These are phyloP conservation scores for Pipistrellus pipistrellus DNA, from an alignment of 2,797 vertebrate genomes.

Conservation along the genomic window DNA sequence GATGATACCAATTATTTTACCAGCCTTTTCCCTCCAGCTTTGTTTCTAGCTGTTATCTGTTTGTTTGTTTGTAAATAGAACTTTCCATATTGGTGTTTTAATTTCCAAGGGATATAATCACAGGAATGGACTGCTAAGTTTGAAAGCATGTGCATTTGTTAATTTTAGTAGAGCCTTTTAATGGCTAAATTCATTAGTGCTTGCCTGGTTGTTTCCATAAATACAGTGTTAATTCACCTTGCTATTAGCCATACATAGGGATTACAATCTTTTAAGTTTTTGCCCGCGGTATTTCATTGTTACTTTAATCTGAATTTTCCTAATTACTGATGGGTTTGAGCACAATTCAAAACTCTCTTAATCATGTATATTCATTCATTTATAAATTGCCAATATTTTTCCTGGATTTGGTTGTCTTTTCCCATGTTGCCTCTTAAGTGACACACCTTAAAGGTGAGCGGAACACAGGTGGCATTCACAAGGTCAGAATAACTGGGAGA, in stretches of 20 bases:
- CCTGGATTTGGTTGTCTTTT: not conserved
- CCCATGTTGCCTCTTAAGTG: not conserved
- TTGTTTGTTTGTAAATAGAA: not conserved
- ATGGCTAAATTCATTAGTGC: not conserved
- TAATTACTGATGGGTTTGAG: not conserved
- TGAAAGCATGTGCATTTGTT: not conserved
- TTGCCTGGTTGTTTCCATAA: not conserved
- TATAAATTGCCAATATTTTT: slow-evolving; percentile 20
- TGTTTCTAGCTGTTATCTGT: not conserved
- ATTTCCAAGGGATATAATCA: not conserved
- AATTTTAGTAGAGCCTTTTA: not conserved
- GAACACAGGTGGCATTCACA: not conserved
- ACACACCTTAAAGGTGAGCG: not conserved
- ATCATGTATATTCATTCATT: not conserved
- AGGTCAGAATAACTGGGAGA: not conserved
- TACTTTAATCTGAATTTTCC: not conserved
- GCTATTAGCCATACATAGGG: not conserved
- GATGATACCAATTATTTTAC: not conserved
- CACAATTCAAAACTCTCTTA: not conserved
- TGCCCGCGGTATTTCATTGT: not conserved
- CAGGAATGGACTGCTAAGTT: not conserved
- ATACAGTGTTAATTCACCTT: not conserved
- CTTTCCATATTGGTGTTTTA: not conserved
- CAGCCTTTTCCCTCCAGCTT: not conserved
- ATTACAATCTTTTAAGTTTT: not conserved